Percentiles rank a stretch among this genome's conserved stretches.
Evolutionary conservation across 2,888 invertebrate genomes (phyloP).

Genomic region (Luperina nickerlii): DNA sequence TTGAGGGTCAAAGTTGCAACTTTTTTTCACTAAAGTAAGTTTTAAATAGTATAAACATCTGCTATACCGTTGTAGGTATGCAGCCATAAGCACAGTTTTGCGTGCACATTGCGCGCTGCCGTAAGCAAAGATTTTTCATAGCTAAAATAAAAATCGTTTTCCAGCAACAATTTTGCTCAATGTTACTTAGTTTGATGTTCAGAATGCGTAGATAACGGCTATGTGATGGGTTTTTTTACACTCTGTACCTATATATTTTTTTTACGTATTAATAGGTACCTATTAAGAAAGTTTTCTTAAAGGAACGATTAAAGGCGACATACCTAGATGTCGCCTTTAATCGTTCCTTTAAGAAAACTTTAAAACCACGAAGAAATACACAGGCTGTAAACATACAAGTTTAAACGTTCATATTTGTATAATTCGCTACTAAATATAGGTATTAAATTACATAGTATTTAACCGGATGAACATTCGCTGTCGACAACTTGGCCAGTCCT

Average conservation of each 20-base stretch:
- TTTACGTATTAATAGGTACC: neutral
- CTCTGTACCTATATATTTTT: neutral
- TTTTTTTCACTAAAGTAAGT: neutral
- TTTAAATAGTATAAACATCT: neutral
- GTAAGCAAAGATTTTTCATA: neutral
- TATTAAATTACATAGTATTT: conserved; percentile 22
- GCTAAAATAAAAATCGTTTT: neutral
- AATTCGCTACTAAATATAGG: conserved; percentile 17
- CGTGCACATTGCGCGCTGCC: neutral
- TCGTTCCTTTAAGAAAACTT: neutral
- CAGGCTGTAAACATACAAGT: conserved; percentile 13
- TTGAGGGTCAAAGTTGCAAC: neutral
- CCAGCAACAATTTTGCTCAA: neutral
- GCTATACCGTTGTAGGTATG: neutral
- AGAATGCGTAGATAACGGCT: neutral
- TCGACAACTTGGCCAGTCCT: conserved; percentile 23
- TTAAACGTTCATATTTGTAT: conserved; percentile 27
- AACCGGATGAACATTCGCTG: conserved; percentile 28
- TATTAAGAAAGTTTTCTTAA: too few relatives aligned
- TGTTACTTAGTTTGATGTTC: neutral
- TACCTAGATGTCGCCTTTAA: neutral
- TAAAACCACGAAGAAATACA: conserved; percentile 6
- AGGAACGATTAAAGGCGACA: too few relatives aligned
- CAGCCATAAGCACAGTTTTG: neutral
- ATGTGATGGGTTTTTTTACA: neutral